phyloP scores from a whole-genome alignment of 2,113 vertebrate species.

The Sturnus vulgaris region DNA sequence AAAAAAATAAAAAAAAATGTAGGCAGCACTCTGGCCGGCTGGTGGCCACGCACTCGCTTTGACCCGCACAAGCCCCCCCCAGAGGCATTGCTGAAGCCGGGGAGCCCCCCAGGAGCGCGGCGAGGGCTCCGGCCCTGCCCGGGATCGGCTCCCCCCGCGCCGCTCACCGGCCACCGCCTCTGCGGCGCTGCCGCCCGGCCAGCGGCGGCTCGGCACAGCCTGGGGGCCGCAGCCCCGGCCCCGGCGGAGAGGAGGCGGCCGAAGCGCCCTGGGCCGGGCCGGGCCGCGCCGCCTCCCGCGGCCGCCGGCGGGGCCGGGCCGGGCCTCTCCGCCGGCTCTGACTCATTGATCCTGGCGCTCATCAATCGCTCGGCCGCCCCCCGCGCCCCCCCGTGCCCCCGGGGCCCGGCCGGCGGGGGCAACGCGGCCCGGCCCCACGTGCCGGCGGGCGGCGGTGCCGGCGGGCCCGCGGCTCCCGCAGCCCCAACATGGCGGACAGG shows the following conservation, averaged over 20 bases:
- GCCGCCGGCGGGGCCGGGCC: too few relatives aligned
- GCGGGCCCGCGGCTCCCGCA: too few relatives aligned
- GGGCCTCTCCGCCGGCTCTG: too few relatives aligned
- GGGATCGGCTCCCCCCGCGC: neutral
- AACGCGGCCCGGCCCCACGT: too few relatives aligned
- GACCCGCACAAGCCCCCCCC: neutral
- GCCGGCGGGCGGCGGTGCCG: too few relatives aligned
- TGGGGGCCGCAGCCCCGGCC: neutral
- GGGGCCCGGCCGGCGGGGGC: too few relatives aligned
- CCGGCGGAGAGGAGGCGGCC: neutral
- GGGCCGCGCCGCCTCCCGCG: too few relatives aligned
- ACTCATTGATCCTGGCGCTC: too few relatives aligned
- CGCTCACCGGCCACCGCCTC: neutral
- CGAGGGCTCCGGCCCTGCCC: neutral
- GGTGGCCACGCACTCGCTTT: neutral
- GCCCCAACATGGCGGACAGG: too few relatives aligned
- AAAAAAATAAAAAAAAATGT: too few relatives aligned
- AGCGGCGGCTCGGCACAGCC: neutral
- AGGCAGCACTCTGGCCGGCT: neutral
- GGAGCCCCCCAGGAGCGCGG: neutral
- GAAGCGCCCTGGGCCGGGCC: neutral
- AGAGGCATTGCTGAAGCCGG: accelerated
- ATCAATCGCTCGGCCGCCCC: too few relatives aligned
- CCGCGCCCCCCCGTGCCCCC: too few relatives aligned
- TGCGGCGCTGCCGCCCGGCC: neutral